Percentiles rank a stretch among this genome's conserved stretches.
Evolutionary conservation across 2,113 vertebrate species (phyloP).

Genomic region (Otus sunia): DNA sequence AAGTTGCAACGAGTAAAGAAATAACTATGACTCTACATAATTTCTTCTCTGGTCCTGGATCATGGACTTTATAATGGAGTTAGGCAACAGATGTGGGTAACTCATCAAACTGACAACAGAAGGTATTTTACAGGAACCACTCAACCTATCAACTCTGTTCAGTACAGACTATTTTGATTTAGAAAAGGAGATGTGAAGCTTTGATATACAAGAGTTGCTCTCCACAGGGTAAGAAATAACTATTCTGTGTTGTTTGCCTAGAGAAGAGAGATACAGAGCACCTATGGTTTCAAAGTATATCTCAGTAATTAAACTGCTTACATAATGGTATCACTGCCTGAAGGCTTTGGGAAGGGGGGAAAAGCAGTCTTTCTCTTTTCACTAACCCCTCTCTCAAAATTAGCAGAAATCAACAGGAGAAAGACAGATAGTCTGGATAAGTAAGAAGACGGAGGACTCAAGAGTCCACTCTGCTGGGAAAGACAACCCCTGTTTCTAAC

Average conservation of each 20-base stretch:
- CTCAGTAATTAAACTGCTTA: not conserved
- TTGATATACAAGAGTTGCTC: not conserved
- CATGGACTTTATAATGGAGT: not conserved
- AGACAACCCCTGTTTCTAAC: not conserved
- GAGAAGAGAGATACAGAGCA: not conserved
- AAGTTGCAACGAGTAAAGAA: not conserved
- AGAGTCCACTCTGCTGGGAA: not conserved
- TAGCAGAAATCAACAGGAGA: not conserved
- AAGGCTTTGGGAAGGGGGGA: not conserved
- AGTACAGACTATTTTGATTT: not conserved
- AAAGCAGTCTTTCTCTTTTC: not conserved
- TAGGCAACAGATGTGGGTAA: not conserved
- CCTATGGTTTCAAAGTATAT: not conserved
- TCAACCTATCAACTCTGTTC: fast-evolving
- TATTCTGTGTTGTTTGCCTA: not conserved
- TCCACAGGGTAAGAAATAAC: not conserved
- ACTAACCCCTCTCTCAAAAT: not conserved
- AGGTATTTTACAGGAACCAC: not conserved
- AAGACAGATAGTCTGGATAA: not conserved
- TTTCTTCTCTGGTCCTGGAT: not conserved
- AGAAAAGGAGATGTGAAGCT: not conserved
- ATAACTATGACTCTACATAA: not conserved
- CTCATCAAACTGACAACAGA: not conserved
- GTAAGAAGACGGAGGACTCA: not conserved
- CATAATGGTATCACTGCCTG: not conserved